Evolutionary conservation across 2,113 vertebrate species (phyloP).

Genomic region (Numida meleagris): DNA sequence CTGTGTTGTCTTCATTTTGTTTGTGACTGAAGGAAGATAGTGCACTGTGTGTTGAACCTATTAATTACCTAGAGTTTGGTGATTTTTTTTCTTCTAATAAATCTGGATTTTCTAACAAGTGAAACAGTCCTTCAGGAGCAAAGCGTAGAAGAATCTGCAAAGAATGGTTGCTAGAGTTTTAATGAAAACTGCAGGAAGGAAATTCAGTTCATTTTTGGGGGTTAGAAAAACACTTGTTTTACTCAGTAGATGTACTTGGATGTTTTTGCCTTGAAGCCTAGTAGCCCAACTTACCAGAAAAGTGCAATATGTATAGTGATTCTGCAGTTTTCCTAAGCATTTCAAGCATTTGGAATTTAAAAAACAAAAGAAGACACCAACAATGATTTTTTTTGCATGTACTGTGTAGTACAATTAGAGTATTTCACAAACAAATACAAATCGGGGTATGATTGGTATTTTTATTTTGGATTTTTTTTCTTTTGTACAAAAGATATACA

Average conservation of each 20-base stretch:
- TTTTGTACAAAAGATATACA: conserved; percentile 42
- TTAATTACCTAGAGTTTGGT: conserved; percentile 27
- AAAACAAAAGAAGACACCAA: not conserved
- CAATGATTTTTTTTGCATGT: conserved; percentile 22
- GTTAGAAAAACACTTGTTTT: conserved; percentile 58
- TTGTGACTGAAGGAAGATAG: conserved; percentile 56
- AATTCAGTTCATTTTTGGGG: conserved; percentile 43
- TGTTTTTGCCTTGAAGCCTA: conserved; percentile 60
- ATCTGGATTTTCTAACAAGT: conserved; percentile 39
- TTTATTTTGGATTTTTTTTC: conserved; percentile 47
- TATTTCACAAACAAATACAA: conserved; percentile 38
- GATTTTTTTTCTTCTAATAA: not conserved
- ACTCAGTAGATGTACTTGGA: conserved; percentile 52
- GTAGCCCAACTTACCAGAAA: conserved; percentile 71
- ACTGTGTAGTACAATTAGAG: conserved; percentile 33
- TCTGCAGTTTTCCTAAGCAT: conserved; percentile 70
- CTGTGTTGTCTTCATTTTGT: conserved; percentile 54
- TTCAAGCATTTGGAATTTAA: conserved; percentile 66
- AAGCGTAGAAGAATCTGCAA: conserved; percentile 52
- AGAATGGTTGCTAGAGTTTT: conserved; percentile 37
- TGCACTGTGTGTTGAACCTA: conserved; percentile 48
- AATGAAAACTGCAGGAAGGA: conserved; percentile 63
- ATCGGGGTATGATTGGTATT: conserved; percentile 50
- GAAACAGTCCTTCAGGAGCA: conserved; percentile 61
- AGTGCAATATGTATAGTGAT: conserved; percentile 80